These are phyloP conservation scores for Amblyteles armatorius DNA, from an alignment of 2,888 invertebrate species.

Conservation along the genomic window DNA sequence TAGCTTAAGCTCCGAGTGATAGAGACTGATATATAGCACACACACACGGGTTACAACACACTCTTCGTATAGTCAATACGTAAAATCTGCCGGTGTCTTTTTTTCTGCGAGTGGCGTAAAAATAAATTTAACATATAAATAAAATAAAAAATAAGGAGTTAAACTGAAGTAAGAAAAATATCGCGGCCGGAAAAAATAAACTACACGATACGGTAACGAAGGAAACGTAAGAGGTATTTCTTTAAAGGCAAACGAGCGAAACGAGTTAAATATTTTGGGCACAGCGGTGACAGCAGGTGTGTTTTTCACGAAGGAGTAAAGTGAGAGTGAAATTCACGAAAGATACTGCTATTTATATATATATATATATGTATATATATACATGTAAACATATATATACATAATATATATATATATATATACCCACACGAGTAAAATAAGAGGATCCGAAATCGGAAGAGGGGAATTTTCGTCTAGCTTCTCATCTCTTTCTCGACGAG, in stretches of 20 bases:
- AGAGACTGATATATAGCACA: constrained; percentile 7
- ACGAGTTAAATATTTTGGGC: not conserved
- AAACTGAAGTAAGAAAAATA: too few species aligned
- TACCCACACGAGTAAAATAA: not conserved
- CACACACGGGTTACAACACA: constrained; percentile 21
- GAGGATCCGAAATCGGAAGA: not conserved
- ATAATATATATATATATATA: too few species aligned
- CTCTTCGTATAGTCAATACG: not conserved
- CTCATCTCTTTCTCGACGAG: constrained; percentile 25
- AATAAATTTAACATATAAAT: not conserved
- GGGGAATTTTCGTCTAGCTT: constrained; percentile 7
- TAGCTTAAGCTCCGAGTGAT: constrained; percentile 29
- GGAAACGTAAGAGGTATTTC: too few species aligned
- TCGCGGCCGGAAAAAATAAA: too few species aligned
- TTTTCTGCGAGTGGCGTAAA: not conserved
- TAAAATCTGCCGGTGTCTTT: not conserved
- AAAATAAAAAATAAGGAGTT: too few species aligned
- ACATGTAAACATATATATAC: too few species aligned
- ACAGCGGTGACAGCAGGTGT: not conserved
- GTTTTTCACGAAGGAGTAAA: not conserved
- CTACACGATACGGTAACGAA: too few species aligned
- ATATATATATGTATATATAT: too few species aligned
- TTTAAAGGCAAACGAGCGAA: not conserved
- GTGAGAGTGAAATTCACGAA: constrained; percentile 7
- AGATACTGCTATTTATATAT: not conserved